Conservation (phyloP, 30 jellyfish, hydroid and myxozoan genomes). For the Euphysa ruthae region DNA sequence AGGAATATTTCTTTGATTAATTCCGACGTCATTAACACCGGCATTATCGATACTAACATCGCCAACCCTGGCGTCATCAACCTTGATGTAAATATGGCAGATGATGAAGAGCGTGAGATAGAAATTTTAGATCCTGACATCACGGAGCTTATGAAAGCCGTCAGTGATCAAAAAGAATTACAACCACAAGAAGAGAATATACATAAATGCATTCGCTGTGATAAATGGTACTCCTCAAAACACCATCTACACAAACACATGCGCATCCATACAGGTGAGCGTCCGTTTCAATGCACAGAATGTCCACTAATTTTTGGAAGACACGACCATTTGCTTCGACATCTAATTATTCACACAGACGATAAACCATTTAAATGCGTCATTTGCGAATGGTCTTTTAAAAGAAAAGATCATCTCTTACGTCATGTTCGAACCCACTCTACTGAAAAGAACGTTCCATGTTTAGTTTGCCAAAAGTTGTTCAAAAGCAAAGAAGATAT, state of each 20-base stretch:
- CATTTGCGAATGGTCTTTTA: background rate
- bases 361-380: background rate
- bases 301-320: background rate
- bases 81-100: too few species aligned
- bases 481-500: background rate
- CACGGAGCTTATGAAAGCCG: too few species aligned
- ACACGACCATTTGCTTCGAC: background rate
- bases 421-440: slow-evolving; percentile 5
- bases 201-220: background rate
- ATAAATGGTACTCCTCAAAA: background rate
- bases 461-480: background rate
- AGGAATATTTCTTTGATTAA: too few species aligned
- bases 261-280: background rate
- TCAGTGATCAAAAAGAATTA: too few species aligned
- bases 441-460: background rate
- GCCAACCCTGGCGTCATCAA: too few species aligned
- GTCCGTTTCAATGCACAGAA: background rate
- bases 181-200: background rate
- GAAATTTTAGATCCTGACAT: too few species aligned
- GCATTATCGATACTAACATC: too few species aligned
- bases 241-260: background rate
- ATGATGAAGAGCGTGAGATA: too few species aligned
- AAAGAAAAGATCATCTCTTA: background rate
- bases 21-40: too few species aligned
- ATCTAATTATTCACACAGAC: background rate